Base-by-base conservation (phyloP, 2,888 invertebrate genomes). In the Eurois occulta region DNA sequence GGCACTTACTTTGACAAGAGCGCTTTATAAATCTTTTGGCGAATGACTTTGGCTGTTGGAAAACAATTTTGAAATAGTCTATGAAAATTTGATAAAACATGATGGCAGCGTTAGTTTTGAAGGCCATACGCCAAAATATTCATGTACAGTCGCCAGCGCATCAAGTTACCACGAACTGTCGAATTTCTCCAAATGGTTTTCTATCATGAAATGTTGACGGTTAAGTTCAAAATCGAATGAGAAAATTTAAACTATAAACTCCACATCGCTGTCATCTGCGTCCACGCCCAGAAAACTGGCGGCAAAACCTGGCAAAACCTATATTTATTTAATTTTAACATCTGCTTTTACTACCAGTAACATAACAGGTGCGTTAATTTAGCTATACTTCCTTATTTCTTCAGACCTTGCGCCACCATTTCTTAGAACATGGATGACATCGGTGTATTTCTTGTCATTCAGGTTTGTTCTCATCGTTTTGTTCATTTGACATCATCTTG, bases 361-460 rank as follows among this genome's bases (percentile, higher is more conserved):
- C 4, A 18, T 4, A 24, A 21, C 41, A 65, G 28, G 7, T 43
- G 35, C 21, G 43, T 55, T 28, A 43, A 32, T 52, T 41, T 4
- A 41, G 0, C 21, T 41, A 41, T 1, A 80, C 65, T 80, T 87
- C 88, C 86, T 83, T 86, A 70, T 84, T 84, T 82, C 77, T 71
- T 75, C 13, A 55, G 48, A 70, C 69, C 68, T 79, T 83, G 72
- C 18, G 43, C 5, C 32, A 8, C 55, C 58, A 35, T 67, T 86
- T 86, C 83, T 83, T 7, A 71, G 83, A 80, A 86, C 1, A 16
- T 68, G 46, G 58, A 69, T 68, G 71, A 73, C 32, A n/a, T 28
- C 46, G 38, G 32, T 62, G 8, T 13, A 62, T 62, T 72, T 66
- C 38, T 70, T 32, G 52, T 32, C 48, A 38, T 38, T 46, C 83